Percentiles rank a stretch among this genome's conserved stretches.
These are phyloP conservation scores for Festucalex cinctus DNA, from an alignment of 2,113 vertebrate genomes.

Conservation along the genomic window DNA sequence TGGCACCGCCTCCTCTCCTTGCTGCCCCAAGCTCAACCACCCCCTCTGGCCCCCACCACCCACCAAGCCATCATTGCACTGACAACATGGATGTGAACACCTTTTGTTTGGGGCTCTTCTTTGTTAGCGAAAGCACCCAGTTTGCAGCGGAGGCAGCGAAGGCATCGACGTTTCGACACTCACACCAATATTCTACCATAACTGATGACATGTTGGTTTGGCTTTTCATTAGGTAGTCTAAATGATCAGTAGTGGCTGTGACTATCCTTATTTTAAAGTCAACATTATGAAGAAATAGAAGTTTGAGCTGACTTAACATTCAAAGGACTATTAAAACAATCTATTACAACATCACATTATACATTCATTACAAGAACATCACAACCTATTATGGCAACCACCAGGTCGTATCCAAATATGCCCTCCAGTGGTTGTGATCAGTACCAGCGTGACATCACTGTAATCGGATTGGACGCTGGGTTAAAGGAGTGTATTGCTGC, in stretches of 20 bases:
- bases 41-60: neutral
- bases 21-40: constrained; percentile 17
- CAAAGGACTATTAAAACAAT: neutral
- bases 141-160: constrained; percentile 14
- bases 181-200: constrained; percentile 5
- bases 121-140: constrained; percentile 63
- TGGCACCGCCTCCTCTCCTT: constrained; percentile 22
- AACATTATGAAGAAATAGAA: neutral
- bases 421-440: neutral
- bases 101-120: constrained; percentile 65
- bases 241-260: neutral
- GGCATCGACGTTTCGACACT: neutral
- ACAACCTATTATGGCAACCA: neutral
- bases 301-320: neutral
- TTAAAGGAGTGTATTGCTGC: neutral
- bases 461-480: neutral
- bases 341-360: neutral
- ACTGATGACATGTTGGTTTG: neutral
- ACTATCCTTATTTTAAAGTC: neutral
- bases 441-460: neutral
- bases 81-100: constrained; percentile 62
- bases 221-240: neutral
- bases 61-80: constrained; percentile 23
- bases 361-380: neutral
- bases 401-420: neutral